Percentiles rank a stretch among this genome's conserved stretches.
phyloP scores from a whole-genome alignment of 1,140 invertebrate species.

The Pachypeltis micranthus region DNA sequence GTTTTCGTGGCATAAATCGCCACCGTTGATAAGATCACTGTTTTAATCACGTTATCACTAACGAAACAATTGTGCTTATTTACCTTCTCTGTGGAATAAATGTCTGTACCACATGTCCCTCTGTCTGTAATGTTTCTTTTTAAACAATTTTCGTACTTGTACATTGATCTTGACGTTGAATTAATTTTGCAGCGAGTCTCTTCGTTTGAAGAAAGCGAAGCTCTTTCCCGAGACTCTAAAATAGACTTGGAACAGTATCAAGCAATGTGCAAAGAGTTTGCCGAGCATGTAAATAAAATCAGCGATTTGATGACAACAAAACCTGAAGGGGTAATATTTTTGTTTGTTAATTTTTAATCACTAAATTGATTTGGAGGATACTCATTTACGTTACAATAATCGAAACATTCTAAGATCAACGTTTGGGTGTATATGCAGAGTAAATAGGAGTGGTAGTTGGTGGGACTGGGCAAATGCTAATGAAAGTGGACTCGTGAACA shows the following conservation, averaged over 20 bases:
- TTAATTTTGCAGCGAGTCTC: constrained; percentile 44
- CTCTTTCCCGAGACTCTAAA: constrained; percentile 46
- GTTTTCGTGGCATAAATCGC: too few relatives aligned
- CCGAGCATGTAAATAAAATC: constrained; percentile 50
- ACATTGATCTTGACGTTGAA: not conserved
- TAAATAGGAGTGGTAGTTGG: too few relatives aligned
- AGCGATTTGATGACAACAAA: constrained; percentile 47
- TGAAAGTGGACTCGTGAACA: too few relatives aligned
- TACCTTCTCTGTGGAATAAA: too few relatives aligned
- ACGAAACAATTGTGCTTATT: too few relatives aligned
- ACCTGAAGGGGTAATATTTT: constrained; percentile 36
- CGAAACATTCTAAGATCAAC: not conserved
- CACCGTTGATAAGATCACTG: too few relatives aligned
- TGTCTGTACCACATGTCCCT: not conserved
- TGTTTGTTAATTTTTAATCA: not conserved
- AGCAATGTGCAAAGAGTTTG: constrained; percentile 52
- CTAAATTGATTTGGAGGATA: not conserved
- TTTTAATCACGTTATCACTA: too few relatives aligned
- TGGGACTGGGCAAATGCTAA: too few relatives aligned
- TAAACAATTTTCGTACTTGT: not conserved
- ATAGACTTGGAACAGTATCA: constrained; percentile 56
- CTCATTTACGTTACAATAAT: not conserved
- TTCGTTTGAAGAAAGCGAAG: constrained; percentile 60
- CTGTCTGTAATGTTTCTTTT: not conserved
- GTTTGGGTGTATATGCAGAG: not conserved